Evolutionary conservation across 30 jellyfish, hydroid and myxozoan species (phyloP).

Genomic region (Hydractinia symbiolongicarpus): DNA sequence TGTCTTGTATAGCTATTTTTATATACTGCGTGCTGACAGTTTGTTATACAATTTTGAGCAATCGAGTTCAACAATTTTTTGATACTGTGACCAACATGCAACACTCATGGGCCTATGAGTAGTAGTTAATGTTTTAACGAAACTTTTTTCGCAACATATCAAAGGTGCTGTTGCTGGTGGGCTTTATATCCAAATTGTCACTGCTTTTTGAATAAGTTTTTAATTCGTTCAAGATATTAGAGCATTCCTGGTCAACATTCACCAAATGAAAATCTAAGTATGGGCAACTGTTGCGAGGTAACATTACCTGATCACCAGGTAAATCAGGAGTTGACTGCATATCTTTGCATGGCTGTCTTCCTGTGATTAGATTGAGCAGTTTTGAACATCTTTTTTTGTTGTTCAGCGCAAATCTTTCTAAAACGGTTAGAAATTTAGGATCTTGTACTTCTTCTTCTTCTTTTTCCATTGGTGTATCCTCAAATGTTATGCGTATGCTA

Average conservation of each 20-base stretch:
- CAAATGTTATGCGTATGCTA: not conserved
- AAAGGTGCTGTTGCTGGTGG: too few species aligned
- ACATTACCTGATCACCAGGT: not conserved
- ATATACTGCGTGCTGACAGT: too few species aligned
- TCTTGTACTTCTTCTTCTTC: not conserved
- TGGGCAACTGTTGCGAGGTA: constrained; percentile 6
- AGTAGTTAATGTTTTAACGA: too few species aligned
- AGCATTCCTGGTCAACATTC: not conserved
- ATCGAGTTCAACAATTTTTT: too few species aligned
- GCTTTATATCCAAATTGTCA: too few species aligned
- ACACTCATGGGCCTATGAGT: too few species aligned
- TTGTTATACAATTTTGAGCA: too few species aligned
- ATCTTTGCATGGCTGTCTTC: not conserved
- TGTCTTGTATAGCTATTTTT: too few species aligned
- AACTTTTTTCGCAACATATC: too few species aligned
- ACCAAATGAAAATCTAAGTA: constrained; percentile 1
- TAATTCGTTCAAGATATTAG: not conserved
- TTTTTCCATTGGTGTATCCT: not conserved
- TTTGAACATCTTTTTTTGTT: not conserved
- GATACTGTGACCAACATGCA: too few species aligned
- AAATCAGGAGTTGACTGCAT: not conserved
- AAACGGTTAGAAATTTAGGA: not conserved
- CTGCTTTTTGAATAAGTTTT: not conserved
- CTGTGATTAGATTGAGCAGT: not conserved
- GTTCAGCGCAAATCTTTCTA: not conserved